These are phyloP conservation scores for Eumerus sabulonum DNA, from an alignment of 2,888 invertebrate species.

Conservation along the genomic window DNA sequence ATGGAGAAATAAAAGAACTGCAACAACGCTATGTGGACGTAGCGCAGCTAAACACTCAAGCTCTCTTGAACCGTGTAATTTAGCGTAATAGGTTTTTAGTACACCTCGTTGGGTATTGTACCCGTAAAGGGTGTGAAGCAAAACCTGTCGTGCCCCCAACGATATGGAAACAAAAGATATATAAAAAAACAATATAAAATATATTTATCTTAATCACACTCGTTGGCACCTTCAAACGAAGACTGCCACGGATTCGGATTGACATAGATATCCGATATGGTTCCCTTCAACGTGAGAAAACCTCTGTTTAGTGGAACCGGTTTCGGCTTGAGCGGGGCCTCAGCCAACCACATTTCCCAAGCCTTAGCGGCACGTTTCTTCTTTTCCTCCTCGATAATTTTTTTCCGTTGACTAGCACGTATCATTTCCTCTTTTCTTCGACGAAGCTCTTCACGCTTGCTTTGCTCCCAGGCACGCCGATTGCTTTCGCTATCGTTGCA, in stretches of 20 bases:
- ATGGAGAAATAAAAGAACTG: conserved; percentile 66
- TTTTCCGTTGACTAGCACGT: conserved; percentile 66
- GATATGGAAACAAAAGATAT: conserved; percentile 31
- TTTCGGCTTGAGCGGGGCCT: conserved; percentile 75
- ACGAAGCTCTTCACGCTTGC: conserved; percentile 71
- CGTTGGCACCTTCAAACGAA: conserved; percentile 3
- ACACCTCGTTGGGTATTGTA: conserved; percentile 36
- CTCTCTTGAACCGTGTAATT: conserved; percentile 49
- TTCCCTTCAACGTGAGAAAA: conserved; percentile 75
- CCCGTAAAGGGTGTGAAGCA: conserved; percentile 23
- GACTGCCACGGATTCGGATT: conserved; percentile 75
- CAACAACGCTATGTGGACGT: conserved; percentile 59
- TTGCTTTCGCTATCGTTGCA: conserved; percentile 65
- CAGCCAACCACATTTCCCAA: conserved; percentile 75
- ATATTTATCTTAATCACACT: conserved; percentile 32
- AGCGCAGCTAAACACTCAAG: conserved; percentile 60
- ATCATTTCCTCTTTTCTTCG: conserved; percentile 68
- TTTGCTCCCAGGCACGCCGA: conserved; percentile 71
- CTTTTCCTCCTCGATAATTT: conserved; percentile 54
- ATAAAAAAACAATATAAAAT: conserved; percentile 14
- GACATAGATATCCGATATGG: conserved; percentile 75
- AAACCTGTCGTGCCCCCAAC: conserved; percentile 33
- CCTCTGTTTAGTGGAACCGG: conserved; percentile 78
- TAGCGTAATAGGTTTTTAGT: conserved; percentile 35
- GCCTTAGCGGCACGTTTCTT: conserved; percentile 71